These are phyloP conservation scores for Apostichopus parvimensis DNA, from an alignment of 35 echinoderm and acorn worm species.

Conservation along the genomic window DNA sequence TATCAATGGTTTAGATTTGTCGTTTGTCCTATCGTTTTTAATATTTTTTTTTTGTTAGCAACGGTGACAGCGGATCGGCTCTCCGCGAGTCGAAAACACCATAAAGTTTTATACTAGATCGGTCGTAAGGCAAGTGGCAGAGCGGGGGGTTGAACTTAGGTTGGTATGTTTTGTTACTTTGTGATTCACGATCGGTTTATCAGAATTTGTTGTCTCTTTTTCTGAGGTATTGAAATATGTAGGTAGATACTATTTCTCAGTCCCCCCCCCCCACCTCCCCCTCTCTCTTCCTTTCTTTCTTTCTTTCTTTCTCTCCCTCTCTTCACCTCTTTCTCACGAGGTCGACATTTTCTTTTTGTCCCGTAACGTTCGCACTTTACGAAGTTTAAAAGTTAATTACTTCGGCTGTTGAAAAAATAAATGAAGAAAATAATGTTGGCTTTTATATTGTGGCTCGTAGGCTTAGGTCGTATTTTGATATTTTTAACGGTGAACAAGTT, in stretches of 20 bases:
- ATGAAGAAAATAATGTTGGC: neutral
- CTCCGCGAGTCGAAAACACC: slow-evolving; percentile 42
- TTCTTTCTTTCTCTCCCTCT: neutral
- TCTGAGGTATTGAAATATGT: no score
- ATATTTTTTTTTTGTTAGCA: slow-evolving; percentile 13
- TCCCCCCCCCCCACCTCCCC: no score
- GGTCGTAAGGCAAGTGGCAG: slow-evolving; percentile 41
- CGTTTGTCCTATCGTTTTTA: neutral
- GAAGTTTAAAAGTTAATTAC: slow-evolving; percentile 41
- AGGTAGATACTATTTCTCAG: no score
- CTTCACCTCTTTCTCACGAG: neutral
- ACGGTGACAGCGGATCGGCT: slow-evolving; percentile 12
- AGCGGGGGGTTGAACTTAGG: neutral
- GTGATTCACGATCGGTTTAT: neutral
- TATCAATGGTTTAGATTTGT: slow-evolving; percentile 18
- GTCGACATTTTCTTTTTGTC: neutral
- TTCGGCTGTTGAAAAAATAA: neutral
- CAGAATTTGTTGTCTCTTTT: neutral
- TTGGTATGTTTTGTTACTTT: slow-evolving; percentile 29
- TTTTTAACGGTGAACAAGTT: no score
- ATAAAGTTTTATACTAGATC: slow-evolving; percentile 42
- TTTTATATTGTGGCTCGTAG: neutral
- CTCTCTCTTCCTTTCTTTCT: neutral
- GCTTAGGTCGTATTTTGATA: no score
- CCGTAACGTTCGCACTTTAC: neutral